These are phyloP conservation scores for Chironomus riparius DNA, from an alignment of 2,888 invertebrate genomes.

Conservation along the genomic window DNA sequence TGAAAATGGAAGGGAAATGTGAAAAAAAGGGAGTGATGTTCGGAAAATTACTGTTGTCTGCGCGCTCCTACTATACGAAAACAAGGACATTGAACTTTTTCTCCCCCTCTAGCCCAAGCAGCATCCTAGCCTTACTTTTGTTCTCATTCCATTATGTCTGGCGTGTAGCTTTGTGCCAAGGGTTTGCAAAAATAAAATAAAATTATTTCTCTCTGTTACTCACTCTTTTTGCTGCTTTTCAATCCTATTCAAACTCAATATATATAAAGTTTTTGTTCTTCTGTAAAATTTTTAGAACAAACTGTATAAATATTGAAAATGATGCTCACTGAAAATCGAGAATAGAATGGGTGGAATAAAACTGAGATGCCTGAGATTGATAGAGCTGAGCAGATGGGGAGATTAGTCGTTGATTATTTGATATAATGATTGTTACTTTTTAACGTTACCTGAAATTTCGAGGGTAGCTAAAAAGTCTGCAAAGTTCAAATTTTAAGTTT, in stretches of 20 bases:
- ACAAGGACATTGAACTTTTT: neutral
- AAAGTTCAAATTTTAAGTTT: too few species aligned
- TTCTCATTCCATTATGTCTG: neutral
- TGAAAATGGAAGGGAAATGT: too few species aligned
- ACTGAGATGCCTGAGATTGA: neutral
- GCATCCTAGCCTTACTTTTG: neutral
- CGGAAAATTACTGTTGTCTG: slow-evolving; percentile 15
- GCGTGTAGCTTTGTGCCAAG: neutral
- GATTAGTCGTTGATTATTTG: too few species aligned
- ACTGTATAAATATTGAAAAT: too few species aligned
- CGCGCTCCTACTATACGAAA: slow-evolving; percentile 23
- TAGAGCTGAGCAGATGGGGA: too few species aligned
- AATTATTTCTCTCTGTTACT: neutral
- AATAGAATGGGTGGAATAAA: neutral
- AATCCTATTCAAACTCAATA: neutral
- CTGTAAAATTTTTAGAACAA: too few species aligned
- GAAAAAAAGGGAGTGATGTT: neutral
- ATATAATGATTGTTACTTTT: too few species aligned
- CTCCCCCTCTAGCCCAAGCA: neutral
- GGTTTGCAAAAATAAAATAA: neutral
- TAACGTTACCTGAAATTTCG: too few species aligned
- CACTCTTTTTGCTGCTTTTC: neutral
- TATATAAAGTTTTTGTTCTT: too few species aligned
- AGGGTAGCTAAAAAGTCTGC: too few species aligned
- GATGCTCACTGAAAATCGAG: too few species aligned